These are phyloP conservation scores for Heliconius melpomene DNA, from an alignment of 1,140 invertebrate genomes.

Conservation along the genomic window DNA sequence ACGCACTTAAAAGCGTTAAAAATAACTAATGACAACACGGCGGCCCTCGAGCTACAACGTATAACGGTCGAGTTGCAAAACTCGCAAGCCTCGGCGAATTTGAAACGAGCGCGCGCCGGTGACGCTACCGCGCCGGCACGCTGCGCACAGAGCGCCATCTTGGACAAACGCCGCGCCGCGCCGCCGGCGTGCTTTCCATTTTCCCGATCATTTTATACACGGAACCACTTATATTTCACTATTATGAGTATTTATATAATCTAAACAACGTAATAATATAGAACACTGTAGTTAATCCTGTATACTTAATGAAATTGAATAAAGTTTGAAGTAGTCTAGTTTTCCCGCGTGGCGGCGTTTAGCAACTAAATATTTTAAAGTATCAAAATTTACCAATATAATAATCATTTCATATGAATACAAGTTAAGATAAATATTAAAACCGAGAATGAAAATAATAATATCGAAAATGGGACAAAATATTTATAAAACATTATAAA, in stretches of 20 bases:
- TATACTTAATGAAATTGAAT: background rate
- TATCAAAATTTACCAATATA: constrained; percentile 44
- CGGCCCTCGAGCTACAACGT: constrained; percentile 68
- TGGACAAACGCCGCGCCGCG: constrained; percentile 57
- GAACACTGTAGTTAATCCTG: background rate
- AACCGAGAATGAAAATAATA: background rate
- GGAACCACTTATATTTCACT: constrained; percentile 36
- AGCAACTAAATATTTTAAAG: constrained; percentile 49
- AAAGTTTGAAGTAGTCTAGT: constrained; percentile 17
- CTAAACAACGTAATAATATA: background rate
- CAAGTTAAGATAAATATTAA: background rate
- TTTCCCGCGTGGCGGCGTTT: constrained; percentile 77
- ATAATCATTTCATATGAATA: background rate
- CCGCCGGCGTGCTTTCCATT: constrained; percentile 72
- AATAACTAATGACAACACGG: constrained; percentile 79
- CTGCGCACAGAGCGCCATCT: constrained; percentile 76
- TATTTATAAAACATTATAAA: constrained; percentile 43
- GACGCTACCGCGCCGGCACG: constrained; percentile 76
- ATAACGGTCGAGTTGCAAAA: constrained; percentile 71
- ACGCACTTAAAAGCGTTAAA: constrained; percentile 65
- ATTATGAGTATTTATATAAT: background rate
- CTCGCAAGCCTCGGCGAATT: constrained; percentile 64
- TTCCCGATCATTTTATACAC: constrained; percentile 46
- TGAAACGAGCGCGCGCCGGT: constrained; percentile 74
- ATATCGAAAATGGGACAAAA: background rate